These are phyloP conservation scores for Antennarius striatus DNA, from an alignment of 2,113 vertebrate genomes.

Conservation along the genomic window DNA sequence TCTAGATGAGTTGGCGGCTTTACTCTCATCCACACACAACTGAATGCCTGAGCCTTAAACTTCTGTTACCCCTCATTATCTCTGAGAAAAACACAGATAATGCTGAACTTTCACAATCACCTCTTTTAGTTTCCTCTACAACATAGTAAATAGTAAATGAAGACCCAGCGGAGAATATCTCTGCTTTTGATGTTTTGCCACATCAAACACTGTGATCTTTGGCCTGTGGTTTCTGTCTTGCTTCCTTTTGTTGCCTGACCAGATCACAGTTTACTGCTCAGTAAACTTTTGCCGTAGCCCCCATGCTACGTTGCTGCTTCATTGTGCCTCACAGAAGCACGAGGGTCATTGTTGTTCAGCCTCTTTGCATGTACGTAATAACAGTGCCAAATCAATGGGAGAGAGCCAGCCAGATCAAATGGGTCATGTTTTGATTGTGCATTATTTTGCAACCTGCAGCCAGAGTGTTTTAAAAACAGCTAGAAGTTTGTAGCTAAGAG, in stretches of 20 bases:
- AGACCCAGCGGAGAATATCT: slow-evolving; percentile 10
- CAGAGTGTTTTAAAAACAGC: no score
- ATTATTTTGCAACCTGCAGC: no score
- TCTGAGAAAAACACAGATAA: slow-evolving; percentile 3
- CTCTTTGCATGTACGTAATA: no score
- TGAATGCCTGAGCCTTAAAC: slow-evolving; percentile 16
- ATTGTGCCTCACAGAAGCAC: no score
- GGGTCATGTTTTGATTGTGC: no score
- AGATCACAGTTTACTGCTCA: background rate
- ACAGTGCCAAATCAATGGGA: no score
- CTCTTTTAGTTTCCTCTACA: slow-evolving; percentile 10
- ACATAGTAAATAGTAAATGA: slow-evolving; percentile 24
- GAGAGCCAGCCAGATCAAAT: no score
- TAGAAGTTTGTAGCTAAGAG: no score
- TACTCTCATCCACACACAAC: slow-evolving; percentile 30
- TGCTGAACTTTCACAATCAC: slow-evolving; percentile 25
- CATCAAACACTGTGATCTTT: slow-evolving; percentile 3
- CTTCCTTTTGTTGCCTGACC: slow-evolving; percentile 10
- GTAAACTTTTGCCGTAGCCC: no score
- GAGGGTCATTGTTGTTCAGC: no score
- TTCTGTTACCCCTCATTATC: slow-evolving; percentile 40
- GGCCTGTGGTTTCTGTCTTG: background rate
- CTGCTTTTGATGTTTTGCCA: slow-evolving; percentile 32
- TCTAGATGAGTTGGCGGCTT: slow-evolving; percentile 37
- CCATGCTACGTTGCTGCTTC: no score